phyloP scores from a whole-genome alignment of 2,797 vertebrate species.

The Ptychadena robeensis region DNA sequence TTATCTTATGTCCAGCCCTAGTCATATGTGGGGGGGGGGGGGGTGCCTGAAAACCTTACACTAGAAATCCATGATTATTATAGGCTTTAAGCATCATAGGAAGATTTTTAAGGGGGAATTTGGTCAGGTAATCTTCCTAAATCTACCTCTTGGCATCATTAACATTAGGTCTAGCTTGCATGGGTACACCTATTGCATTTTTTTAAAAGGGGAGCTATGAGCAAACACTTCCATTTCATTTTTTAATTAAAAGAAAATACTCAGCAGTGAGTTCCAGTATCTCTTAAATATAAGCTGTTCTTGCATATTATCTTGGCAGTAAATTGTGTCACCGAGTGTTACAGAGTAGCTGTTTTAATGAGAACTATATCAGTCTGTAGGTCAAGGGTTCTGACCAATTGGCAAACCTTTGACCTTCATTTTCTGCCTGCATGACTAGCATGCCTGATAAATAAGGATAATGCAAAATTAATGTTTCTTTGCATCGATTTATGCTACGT shows the following conservation, averaged over 20 bases:
- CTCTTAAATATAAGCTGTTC: conserved; percentile 69
- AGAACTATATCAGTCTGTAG: conserved; percentile 85
- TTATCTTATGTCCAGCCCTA: too few relatives aligned
- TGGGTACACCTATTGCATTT: too few relatives aligned
- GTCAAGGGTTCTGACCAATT: conserved; percentile 93
- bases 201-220: too few relatives aligned
- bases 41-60: too few relatives aligned
- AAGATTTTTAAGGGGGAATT: too few relatives aligned
- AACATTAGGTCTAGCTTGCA: too few relatives aligned
- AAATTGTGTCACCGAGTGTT: conserved; percentile 80
- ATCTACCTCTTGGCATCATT: too few relatives aligned
- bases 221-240: not conserved
- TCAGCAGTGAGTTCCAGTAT: conserved; percentile 74
- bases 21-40: too few relatives aligned
- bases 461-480: conserved; percentile 98
- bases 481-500: conserved; percentile 89
- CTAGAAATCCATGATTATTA: too few relatives aligned
- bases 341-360: conserved; percentile 83
- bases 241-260: conserved; percentile 69
- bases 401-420: conserved; percentile 91
- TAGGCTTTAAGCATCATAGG: too few relatives aligned
- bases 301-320: conserved; percentile 73
- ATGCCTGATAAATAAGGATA: conserved; percentile 92
- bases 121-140: too few relatives aligned
- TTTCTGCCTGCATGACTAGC: conserved; percentile 79